These are phyloP conservation scores for Balearica regulorum DNA, from an alignment of 2,797 vertebrate species.

Conservation along the genomic window DNA sequence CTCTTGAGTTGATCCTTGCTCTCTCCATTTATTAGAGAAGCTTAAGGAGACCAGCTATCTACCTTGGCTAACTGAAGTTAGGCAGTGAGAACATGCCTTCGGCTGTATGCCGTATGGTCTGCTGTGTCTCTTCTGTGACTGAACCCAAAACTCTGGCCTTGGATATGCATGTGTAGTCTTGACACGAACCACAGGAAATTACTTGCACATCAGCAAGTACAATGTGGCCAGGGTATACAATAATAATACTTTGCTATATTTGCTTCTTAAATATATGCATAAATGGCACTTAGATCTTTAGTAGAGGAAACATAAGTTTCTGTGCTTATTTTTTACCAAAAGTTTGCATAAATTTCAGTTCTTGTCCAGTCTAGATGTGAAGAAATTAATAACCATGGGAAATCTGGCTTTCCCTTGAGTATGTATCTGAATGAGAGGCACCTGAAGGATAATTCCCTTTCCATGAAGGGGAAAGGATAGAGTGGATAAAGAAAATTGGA, in stretches of 20 bases:
- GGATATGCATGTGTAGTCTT: background rate
- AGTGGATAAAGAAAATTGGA: background rate
- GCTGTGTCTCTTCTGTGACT: background rate
- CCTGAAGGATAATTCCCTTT: background rate
- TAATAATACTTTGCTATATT: background rate
- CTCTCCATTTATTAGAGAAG: background rate
- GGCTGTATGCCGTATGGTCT: rapidly evolving
- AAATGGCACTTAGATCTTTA: background rate
- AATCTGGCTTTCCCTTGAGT: background rate
- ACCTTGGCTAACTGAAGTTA: background rate
- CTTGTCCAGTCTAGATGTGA: background rate
- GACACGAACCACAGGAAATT: background rate
- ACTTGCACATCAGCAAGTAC: background rate
- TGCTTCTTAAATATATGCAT: background rate
- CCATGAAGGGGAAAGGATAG: background rate
- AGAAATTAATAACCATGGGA: background rate
- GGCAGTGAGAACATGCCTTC: background rate
- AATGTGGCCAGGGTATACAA: too few relatives aligned
- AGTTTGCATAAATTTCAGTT: background rate
- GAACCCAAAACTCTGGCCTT: background rate
- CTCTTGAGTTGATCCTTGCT: background rate
- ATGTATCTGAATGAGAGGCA: background rate
- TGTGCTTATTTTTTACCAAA: background rate
- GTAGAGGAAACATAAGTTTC: background rate
- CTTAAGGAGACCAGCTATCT: background rate